phyloP scores from a whole-genome alignment of 2,113 vertebrate genomes.

The Zosterops japonicus region DNA sequence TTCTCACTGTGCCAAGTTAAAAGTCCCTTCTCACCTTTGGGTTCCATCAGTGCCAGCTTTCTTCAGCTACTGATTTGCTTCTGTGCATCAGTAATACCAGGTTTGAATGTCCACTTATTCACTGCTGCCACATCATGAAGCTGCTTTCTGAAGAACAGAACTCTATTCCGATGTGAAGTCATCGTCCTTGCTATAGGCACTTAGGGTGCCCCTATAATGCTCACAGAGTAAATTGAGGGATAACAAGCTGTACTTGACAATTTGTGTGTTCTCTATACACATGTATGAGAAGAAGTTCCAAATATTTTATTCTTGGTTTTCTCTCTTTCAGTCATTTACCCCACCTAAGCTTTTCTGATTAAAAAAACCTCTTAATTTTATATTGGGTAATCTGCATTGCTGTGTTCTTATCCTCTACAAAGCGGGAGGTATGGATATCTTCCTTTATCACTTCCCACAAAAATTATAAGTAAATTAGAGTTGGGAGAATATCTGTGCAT shows the following conservation, averaged over 20 bases:
- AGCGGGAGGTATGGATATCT: neutral
- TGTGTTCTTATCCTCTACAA: neutral
- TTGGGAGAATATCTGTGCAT: neutral
- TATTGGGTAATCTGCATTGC: neutral
- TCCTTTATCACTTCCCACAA: neutral
- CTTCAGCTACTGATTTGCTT: neutral
- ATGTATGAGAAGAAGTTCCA: neutral
- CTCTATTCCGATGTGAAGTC: neutral
- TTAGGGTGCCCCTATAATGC: fast-evolving
- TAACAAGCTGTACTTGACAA: neutral
- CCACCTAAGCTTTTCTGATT: neutral
- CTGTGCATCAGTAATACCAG: neutral
- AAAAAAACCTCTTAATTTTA: neutral
- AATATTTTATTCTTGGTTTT: neutral
- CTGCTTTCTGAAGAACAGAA: neutral
- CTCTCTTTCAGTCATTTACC: neutral
- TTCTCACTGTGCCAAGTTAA: neutral
- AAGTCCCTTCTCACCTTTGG: neutral
- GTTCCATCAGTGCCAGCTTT: neutral
- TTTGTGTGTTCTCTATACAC: neutral
- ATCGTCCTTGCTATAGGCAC: neutral
- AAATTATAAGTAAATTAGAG: neutral
- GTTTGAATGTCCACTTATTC: neutral
- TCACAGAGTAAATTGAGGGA: neutral
- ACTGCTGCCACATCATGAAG: neutral